Conservation (phyloP, 2,888 invertebrate species). For the Chalcosyrphus nemorum region DNA sequence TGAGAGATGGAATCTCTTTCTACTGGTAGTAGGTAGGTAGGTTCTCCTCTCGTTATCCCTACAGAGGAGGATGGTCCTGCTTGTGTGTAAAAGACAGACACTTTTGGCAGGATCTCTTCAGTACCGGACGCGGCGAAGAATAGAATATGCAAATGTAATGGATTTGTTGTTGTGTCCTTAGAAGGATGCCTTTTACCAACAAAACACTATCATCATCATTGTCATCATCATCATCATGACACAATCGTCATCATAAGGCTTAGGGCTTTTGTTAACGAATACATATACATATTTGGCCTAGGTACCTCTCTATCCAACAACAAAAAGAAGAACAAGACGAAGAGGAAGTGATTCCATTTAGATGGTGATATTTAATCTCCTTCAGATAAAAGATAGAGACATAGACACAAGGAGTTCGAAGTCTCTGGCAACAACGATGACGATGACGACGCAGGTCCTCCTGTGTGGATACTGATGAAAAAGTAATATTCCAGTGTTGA, state of each 20-base stretch:
- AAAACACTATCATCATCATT: background rate
- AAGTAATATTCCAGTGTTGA: constrained; percentile 69
- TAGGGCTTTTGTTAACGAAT: constrained; percentile 17
- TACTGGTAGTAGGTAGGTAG: no score
- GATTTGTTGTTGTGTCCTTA: constrained; percentile 32
- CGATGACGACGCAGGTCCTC: constrained; percentile 28
- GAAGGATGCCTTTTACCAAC: background rate
- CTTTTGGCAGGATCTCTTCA: constrained; percentile 9
- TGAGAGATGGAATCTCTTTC: no score
- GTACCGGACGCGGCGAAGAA: constrained; percentile 25
- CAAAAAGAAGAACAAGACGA: no score
- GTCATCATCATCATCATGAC: background rate
- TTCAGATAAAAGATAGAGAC: constrained; percentile 41
- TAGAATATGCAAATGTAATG: constrained; percentile 58
- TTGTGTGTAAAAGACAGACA: constrained; percentile 2
- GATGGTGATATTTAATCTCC: constrained; percentile 64
- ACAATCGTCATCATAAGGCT: background rate
- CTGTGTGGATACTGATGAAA: constrained; percentile 26
- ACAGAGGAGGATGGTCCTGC: background rate
- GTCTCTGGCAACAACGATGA: constrained; percentile 25
- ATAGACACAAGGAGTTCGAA: constrained; percentile 49
- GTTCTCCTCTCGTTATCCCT: background rate
- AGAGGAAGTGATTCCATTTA: constrained; percentile 55
- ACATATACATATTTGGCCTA: background rate
- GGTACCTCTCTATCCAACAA: no score